Percentiles rank a stretch among this genome's conserved stretches.
Evolutionary conservation across 2,113 vertebrate species (phyloP).

Genomic region (Zingel zingel): DNA sequence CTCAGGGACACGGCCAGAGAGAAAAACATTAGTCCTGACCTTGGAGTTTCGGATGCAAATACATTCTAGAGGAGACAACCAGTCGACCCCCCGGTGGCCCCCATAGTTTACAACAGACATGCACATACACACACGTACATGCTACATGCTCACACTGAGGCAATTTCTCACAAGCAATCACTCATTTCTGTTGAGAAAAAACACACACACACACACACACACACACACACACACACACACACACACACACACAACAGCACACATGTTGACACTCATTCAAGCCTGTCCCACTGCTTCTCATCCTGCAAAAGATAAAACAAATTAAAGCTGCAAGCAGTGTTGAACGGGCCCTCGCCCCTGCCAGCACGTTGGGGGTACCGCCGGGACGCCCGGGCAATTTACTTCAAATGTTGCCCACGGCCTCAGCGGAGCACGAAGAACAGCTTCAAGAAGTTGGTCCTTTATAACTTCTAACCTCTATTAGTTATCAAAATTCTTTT

Average conservation of each 20-base stretch:
- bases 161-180: slow-evolving; percentile 33
- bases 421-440: no score
- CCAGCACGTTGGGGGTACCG: no score
- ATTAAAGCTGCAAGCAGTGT: no score
- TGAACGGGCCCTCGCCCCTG: no score
- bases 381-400: no score
- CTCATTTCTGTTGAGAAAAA: slow-evolving; percentile 19
- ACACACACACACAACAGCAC: slow-evolving; percentile 21
- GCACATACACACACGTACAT: slow-evolving; percentile 22
- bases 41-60: slow-evolving; percentile 78
- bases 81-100: slow-evolving; percentile 44
- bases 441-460: no score
- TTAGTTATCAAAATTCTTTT: no score
- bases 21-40: slow-evolving; percentile 75
- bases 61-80: slow-evolving; percentile 71
- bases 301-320: slow-evolving; percentile 28
- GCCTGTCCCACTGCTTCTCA: slow-evolving; percentile 2
- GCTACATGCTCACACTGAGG: slow-evolving; percentile 14
- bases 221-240: slow-evolving; percentile 20
- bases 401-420: no score
- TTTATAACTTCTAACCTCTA: no score
- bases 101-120: slow-evolving; percentile 40
- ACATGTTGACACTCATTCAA: slow-evolving; percentile 18
- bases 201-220: background rate
- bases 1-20: slow-evolving; percentile 68